These are phyloP conservation scores for Cardiocondyla obscurior DNA, from an alignment of 1,140 invertebrate genomes.

Conservation along the genomic window DNA sequence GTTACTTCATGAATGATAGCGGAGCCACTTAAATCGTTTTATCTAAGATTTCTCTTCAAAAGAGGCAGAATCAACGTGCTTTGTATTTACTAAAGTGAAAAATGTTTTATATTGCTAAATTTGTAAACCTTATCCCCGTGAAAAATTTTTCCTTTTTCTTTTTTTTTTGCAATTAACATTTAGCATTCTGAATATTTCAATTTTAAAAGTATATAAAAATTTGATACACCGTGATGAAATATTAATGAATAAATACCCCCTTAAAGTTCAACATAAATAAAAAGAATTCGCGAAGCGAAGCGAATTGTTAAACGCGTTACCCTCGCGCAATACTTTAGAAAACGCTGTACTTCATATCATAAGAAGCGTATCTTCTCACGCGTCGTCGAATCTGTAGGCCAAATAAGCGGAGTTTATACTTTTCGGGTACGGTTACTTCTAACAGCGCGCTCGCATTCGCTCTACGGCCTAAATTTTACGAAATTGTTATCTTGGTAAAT, in stretches of 20 bases:
- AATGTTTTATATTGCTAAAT: background rate
- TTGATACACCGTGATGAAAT: background rate
- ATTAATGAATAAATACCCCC: background rate
- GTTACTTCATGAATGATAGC: conserved; percentile 17
- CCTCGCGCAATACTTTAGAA: too few relatives aligned
- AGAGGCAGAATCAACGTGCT: background rate
- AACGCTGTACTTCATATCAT: too few relatives aligned
- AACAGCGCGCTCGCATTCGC: too few relatives aligned
- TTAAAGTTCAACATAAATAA: background rate
- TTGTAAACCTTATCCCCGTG: background rate
- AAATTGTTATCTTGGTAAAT: too few relatives aligned
- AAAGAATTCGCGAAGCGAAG: background rate
- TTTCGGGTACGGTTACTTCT: too few relatives aligned
- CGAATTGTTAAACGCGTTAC: conserved; percentile 27
- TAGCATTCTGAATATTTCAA: background rate
- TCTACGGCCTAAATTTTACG: too few relatives aligned
- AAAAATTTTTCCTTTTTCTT: background rate
- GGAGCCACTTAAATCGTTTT: background rate
- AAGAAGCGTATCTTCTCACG: too few relatives aligned
- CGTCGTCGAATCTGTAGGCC: too few relatives aligned
- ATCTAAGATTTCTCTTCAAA: background rate
- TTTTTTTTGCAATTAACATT: background rate
- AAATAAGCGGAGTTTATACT: too few relatives aligned
- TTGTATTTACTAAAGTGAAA: background rate
- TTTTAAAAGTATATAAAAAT: background rate